Conservation (phyloP, 1,140 invertebrate genomes). For the Saccostrea echinata region DNA sequence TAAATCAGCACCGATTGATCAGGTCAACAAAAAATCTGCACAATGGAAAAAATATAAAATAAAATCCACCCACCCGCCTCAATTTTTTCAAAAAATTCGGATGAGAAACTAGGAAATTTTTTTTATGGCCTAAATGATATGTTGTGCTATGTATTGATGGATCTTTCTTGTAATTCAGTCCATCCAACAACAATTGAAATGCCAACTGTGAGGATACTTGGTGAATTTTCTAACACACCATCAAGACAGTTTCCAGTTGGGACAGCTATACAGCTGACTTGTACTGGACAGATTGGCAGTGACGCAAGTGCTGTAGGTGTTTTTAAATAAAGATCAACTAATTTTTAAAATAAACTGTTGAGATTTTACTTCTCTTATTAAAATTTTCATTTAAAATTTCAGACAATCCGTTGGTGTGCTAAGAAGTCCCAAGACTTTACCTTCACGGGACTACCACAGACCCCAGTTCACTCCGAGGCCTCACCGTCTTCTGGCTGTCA, state of each 20-base stretch:
- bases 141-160: no score
- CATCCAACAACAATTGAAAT: not conserved
- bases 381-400: not conserved
- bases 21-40: no score
- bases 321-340: not conserved
- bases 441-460: not conserved
- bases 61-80: no score
- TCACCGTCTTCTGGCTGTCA: not conserved
- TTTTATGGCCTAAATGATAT: no score
- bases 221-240: not conserved
- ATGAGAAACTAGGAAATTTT: no score
- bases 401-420: constrained; percentile 3
- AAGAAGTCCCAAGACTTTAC: not conserved
- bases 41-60: no score
- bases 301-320: not conserved
- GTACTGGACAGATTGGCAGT: not conserved
- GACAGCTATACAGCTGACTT: not conserved
- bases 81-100: no score
- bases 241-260: constrained; percentile 1
- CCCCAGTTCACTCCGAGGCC: not conserved
- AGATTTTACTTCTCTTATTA: not conserved
- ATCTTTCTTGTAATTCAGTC: not conserved
- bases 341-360: no score
- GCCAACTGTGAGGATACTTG: not conserved
- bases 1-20: no score